Percentiles rank a stretch among this genome's conserved stretches.
Conservation (phyloP, 2,797 vertebrate species). For the Hapalemur alaotrensis region DNA sequence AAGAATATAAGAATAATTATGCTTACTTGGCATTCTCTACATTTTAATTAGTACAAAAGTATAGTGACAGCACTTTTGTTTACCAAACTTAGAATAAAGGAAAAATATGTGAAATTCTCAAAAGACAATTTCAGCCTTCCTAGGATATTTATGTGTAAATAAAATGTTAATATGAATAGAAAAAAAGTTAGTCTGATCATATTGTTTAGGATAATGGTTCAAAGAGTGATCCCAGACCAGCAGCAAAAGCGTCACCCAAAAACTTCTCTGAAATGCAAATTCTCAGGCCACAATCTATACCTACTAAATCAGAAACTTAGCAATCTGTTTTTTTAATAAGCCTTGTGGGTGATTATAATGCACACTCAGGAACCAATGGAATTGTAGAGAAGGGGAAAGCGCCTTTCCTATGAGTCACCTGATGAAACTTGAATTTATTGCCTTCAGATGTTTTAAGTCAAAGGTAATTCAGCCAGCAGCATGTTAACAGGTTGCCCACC, state of each 20-base stretch:
- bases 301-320: neutral
- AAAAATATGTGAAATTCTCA: neutral
- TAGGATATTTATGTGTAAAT: constrained; percentile 8
- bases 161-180: constrained; percentile 26
- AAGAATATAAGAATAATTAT: constrained; percentile 31
- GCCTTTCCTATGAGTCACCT: constrained; percentile 45
- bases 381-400: neutral
- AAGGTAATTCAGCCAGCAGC: constrained; percentile 56
- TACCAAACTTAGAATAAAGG: constrained; percentile 3
- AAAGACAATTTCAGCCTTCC: constrained; percentile 17
- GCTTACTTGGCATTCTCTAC: neutral
- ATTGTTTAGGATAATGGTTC: neutral
- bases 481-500: constrained; percentile 22
- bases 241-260: neutral
- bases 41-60: constrained; percentile 52
- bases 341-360: neutral
- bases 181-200: neutral
- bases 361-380: neutral
- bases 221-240: neutral
- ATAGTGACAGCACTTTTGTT: constrained; percentile 43
- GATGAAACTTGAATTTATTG: constrained; percentile 44
- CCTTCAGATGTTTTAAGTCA: constrained; percentile 65
- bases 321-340: neutral
- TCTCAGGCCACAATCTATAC: neutral
- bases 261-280: neutral